A percentile compares a stretch with the other conserved stretches of the same genome.
These are phyloP conservation scores for Apogon talboti DNA, from an alignment of 2,797 vertebrate genomes.

Conservation along the genomic window DNA sequence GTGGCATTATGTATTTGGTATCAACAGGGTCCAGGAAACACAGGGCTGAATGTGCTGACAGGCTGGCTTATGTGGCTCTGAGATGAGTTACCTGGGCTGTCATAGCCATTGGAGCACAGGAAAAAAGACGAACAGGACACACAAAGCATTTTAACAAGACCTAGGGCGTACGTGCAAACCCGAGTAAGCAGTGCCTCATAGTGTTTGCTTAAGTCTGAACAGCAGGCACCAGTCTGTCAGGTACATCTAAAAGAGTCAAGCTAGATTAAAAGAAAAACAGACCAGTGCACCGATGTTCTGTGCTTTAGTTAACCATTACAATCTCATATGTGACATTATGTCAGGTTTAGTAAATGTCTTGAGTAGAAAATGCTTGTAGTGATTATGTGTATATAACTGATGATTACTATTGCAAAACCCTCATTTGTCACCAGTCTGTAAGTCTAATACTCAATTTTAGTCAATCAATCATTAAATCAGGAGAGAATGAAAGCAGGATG, in stretches of 20 bases:
- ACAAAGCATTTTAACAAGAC: conserved; percentile 41
- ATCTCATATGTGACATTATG: no score
- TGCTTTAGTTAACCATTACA: not conserved
- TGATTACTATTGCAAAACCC: no score
- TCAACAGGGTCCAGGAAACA: conserved; percentile 68
- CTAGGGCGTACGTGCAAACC: conserved; percentile 3
- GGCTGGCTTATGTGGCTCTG: conserved; percentile 57
- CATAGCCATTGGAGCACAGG: conserved; percentile 59
- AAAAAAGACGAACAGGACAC: conserved; percentile 22
- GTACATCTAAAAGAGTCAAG: not conserved
- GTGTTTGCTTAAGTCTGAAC: conserved; percentile 10
- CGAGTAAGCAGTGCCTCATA: not conserved
- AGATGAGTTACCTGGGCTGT: conserved; percentile 61
- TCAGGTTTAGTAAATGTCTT: no score
- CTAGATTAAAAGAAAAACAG: not conserved
- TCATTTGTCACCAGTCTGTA: no score
- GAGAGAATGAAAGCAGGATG: no score
- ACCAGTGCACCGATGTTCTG: not conserved
- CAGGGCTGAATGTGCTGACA: conserved; percentile 67
- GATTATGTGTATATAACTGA: no score
- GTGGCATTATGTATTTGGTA: conserved; percentile 65
- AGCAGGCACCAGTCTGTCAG: not conserved
- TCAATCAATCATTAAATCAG: no score
- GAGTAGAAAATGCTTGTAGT: no score
- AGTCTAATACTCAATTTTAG: no score